Conservation (phyloP, 2,888 invertebrate species). For the Leucophenga montana region DNA sequence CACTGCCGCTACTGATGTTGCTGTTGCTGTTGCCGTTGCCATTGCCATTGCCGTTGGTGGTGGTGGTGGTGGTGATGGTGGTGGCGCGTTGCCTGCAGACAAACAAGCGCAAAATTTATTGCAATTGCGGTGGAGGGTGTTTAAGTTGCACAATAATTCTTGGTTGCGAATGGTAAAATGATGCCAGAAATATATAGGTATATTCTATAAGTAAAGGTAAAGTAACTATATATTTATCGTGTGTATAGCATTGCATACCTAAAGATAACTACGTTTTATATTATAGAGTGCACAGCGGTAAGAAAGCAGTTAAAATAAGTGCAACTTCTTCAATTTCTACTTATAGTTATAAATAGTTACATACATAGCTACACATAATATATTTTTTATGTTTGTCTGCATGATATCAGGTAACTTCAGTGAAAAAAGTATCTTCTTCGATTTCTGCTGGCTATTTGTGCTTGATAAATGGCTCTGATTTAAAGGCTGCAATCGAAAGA, state of each 20-base stretch:
- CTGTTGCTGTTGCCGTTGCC: neutral
- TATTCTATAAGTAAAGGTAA: neutral
- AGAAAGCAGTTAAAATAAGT: too few relatives aligned
- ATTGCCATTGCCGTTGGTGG: conserved; percentile 27
- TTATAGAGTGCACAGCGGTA: conserved; percentile 18
- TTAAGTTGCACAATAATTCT: conserved; percentile 31
- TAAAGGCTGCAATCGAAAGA: too few relatives aligned
- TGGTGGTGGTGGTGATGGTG: neutral
- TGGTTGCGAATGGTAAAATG: conserved; percentile 26
- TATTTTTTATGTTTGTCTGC: too few relatives aligned
- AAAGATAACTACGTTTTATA: conserved; percentile 21
- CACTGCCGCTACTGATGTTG: too few relatives aligned
- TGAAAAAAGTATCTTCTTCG: too few relatives aligned
- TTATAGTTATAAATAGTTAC: neutral
- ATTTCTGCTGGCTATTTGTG: too few relatives aligned
- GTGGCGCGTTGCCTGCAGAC: conserved; percentile 24
- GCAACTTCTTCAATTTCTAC: neutral
- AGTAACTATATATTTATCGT: neutral
- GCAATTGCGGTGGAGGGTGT: conserved; percentile 30
- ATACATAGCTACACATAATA: too few relatives aligned
- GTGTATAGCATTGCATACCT: conserved; percentile 5
- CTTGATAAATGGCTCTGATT: too few relatives aligned
- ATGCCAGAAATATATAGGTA: conserved; percentile 16
- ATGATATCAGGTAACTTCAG: too few relatives aligned
- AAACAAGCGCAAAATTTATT: conserved; percentile 34